Conservation (phyloP, 2,888 invertebrate species). For the Pristionchus exspectatus region DNA sequence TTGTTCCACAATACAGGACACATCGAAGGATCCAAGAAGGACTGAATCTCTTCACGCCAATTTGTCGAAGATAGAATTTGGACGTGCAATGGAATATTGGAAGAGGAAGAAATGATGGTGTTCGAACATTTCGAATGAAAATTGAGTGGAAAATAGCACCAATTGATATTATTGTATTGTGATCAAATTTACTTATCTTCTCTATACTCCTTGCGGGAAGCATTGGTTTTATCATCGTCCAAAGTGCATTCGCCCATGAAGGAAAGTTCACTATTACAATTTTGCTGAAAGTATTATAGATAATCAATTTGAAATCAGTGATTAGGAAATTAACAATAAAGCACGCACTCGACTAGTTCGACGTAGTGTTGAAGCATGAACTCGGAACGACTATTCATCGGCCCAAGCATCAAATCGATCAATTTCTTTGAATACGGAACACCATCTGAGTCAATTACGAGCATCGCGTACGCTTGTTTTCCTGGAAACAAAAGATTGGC, state of each 20-base stretch:
- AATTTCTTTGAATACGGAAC: slow-evolving; percentile 44
- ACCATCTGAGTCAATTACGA: slow-evolving; percentile 70
- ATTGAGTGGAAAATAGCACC: too few species aligned
- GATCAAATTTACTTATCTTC: slow-evolving; percentile 62
- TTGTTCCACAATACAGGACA: slow-evolving; percentile 14
- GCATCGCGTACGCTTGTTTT: slow-evolving; percentile 73
- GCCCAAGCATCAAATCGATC: slow-evolving; percentile 57
- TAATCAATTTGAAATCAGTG: neutral
- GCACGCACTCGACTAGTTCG: slow-evolving; percentile 70
- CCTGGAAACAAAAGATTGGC: slow-evolving; percentile 61
- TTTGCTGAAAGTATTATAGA: slow-evolving; percentile 48
- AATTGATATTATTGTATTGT: too few species aligned
- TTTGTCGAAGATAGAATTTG: slow-evolving; percentile 56
- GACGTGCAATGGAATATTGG: slow-evolving; percentile 50
- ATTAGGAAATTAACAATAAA: neutral
- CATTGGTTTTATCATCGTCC: slow-evolving; percentile 70
- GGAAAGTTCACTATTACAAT: slow-evolving; percentile 75
- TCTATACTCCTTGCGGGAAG: slow-evolving; percentile 72
- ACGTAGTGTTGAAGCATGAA: slow-evolving; percentile 77
- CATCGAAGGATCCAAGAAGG: neutral
- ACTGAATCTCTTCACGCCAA: slow-evolving; percentile 34
- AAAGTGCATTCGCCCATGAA: slow-evolving; percentile 70
- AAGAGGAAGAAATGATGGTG: too few species aligned
- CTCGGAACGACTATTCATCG: slow-evolving; percentile 70
- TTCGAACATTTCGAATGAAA: too few species aligned